Evolutionary conservation across 2,113 vertebrate species (phyloP).

Genomic region (Cynoglossus semilaevis): DNA sequence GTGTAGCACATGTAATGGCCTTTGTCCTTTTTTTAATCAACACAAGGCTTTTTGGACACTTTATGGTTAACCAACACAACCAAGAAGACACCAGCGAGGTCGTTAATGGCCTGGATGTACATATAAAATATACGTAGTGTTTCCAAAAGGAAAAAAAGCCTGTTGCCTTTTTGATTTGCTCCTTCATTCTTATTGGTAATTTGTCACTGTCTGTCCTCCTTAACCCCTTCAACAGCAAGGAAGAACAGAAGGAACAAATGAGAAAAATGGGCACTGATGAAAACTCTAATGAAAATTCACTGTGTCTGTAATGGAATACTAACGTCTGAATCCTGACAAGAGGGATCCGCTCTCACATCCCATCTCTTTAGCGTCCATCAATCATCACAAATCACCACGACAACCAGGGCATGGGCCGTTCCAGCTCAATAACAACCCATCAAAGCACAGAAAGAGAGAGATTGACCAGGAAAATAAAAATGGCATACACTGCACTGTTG

Average conservation of each 20-base stretch:
- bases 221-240: background rate
- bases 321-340: conserved; percentile 29
- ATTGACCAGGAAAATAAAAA: background rate
- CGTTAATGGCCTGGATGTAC: background rate
- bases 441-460: conserved; percentile 9
- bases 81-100: background rate
- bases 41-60: background rate
- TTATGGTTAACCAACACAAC: background rate
- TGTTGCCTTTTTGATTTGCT: conserved; percentile 10
- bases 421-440: conserved; percentile 36
- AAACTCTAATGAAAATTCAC: conserved; percentile 49
- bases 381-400: conserved; percentile 36
- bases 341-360: conserved; percentile 32
- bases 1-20: background rate
- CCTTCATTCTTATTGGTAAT: conserved; percentile 6
- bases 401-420: conserved; percentile 30
- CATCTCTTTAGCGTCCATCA: conserved; percentile 41
- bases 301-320: conserved; percentile 56
- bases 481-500: background rate
- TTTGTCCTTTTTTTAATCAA: background rate
- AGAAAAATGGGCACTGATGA: conserved; percentile 40
- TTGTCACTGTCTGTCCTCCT: conserved; percentile 10
- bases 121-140: too few relatives aligned
- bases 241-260: background rate
- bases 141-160: conserved; percentile 13